Evolutionary conservation across 2,113 vertebrate genomes (phyloP), one percentile per base, ranked within the genome.

Genomic region (Acanthisitta chloris): DNA sequence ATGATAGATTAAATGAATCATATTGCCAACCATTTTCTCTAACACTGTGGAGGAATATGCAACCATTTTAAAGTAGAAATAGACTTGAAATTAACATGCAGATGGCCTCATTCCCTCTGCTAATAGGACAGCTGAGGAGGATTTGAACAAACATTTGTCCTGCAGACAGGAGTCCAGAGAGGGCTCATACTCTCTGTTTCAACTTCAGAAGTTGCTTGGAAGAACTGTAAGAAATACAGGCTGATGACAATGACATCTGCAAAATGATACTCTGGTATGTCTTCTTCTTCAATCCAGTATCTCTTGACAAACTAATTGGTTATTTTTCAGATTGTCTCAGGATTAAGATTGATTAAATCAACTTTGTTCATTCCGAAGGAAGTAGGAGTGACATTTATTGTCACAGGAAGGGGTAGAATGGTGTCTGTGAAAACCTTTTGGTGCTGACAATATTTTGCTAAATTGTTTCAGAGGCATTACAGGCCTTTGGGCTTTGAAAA

Each of bases 341-440:
- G 34, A 76, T 90, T 90, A 90, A 85, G 83, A 92, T 70, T 14
- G 4, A 90, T 91, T 83, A 91, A 92, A 86, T 86, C 62, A 96
- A 86, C 31, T 71, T 77, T 48, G 17, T 57, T 86, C 62, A 45
- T 69, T 86, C 45, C 34, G 77, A 61, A 86, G 57, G 40, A 83
- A 86, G 64, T n/a, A 88, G 15, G 19, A 57, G 18, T 72, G 58
- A 92, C 46, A n/a, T 62, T 80, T 83, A 45, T 57, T 57, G 45
- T 77, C 71, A 65, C 1, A 2, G 72, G 64, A 92, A 91, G 10
- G 4, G 15, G 21, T n/a, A 79, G 52, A 88, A 18, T 5, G 8
- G 24, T 57, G 45, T 31, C 26, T 90, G 52, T 67, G 57, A 87
- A 93, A 59, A 52, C 34, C 45, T 80, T 83, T 57, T 43, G 49